Base-by-base conservation (phyloP, 2,888 invertebrate species). In the Sesia bembeciformis region DNA sequence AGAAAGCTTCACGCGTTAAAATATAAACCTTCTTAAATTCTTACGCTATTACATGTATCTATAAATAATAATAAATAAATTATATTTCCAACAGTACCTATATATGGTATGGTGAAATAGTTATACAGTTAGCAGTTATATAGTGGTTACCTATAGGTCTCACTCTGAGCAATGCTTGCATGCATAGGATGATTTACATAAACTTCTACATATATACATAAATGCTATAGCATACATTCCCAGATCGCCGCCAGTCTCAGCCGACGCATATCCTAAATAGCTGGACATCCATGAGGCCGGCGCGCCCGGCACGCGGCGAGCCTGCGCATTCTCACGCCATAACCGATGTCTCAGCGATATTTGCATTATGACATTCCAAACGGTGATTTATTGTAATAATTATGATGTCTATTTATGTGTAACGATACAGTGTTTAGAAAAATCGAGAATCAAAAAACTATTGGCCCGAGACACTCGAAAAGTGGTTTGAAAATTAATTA, bases 241-340 rank as follows among this genome's bases (percentile, higher is more conserved):
- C 57, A 54, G 56, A 58, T 58, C 52, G 59, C 56, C 52, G 57
- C 51, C 56, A 53, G 55, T 55, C 59, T 59, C 54, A 60, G 57
- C 46, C 50, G 50, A 38, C 67, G 72, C 78, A 81, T 81, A 80
- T 74, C 78, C 73, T 67, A 67, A 72, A 80, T 81, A 72, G 61
- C 67, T 59, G 53, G 58, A 58, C 60, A 65, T 64, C 66, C 58
- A 60, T 59, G 63, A 64, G 63, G 64, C 58, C 56, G 50, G 39
- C 58, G 39, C 58, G 74, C 79, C n/a, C 49, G 69, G 67, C 59
- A 68, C 62, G 70, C 65, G 59, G 56, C 61, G 60, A 57, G 50
- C 57, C 57, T 56, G 63, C 60, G 59, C 63, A 71, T 70, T 67
- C 67, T 63, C 62, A 60, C 68, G 63, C 66, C 58, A 52, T 52